These are phyloP conservation scores for Pseudopipra pipra DNA, from an alignment of 2,113 vertebrate genomes.

Conservation along the genomic window DNA sequence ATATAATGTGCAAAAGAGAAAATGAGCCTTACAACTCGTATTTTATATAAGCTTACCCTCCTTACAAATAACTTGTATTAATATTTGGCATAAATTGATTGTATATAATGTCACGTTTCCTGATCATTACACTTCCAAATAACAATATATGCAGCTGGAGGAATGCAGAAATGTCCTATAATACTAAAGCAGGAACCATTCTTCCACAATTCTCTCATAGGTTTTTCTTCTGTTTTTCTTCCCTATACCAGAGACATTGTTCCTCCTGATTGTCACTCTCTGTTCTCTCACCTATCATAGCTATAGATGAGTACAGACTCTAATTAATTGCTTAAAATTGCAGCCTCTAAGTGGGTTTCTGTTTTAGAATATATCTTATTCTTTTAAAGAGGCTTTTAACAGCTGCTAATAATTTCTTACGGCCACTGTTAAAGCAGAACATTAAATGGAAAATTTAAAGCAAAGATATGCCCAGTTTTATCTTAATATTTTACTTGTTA, in stretches of 20 bases:
- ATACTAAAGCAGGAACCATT: neutral
- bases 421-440: neutral
- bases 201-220: neutral
- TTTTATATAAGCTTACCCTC: neutral
- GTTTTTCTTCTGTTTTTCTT: neutral
- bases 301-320: neutral
- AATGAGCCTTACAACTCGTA: neutral
- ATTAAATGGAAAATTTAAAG: neutral
- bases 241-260: neutral
- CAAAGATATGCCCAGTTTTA: neutral
- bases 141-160: neutral
- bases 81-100: neutral
- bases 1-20: neutral
- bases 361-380: neutral
- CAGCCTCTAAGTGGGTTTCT: neutral
- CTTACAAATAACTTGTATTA: neutral
- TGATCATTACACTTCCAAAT: neutral
- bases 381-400: neutral
- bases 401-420: neutral
- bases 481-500: neutral
- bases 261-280: neutral
- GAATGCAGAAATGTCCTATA: neutral
- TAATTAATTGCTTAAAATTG: neutral
- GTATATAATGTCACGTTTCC: neutral
- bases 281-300: neutral